A percentile compares a stretch with the other conserved stretches of the same genome.
Conservation (phyloP, 2,797 vertebrate genomes). For the Notamacropus eugenii region DNA sequence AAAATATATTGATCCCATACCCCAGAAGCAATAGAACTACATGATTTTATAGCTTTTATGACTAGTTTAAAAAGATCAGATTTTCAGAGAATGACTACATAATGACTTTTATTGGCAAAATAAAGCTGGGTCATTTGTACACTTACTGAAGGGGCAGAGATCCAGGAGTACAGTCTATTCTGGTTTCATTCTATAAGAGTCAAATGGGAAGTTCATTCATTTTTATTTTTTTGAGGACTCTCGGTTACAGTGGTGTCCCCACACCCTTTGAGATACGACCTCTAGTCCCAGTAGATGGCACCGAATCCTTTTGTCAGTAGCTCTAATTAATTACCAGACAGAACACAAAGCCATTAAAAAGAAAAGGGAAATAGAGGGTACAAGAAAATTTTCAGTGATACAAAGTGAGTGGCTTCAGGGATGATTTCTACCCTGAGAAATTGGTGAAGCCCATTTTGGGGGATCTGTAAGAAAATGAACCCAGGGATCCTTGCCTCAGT, state of each 20-base stretch:
- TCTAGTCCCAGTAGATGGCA: background rate
- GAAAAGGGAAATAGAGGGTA: background rate
- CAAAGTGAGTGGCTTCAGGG: background rate
- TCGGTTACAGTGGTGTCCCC: background rate
- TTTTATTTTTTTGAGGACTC: background rate
- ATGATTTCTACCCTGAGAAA: slow-evolving; percentile 21
- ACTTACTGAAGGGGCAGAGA: background rate
- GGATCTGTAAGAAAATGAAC: slow-evolving; percentile 18
- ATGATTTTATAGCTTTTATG: background rate
- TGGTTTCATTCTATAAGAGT: background rate
- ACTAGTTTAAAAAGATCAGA: background rate
- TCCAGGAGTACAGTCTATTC: background rate
- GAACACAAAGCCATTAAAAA: background rate
- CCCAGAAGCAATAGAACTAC: background rate
- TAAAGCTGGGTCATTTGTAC: background rate
- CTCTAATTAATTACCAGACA: background rate
- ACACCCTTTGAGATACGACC: background rate
- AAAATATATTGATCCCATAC: background rate
- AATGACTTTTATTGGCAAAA: background rate
- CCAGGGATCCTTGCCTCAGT: background rate
- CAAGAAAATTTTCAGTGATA: slow-evolving; percentile 14
- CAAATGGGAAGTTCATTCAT: background rate
- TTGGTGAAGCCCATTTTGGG: slow-evolving; percentile 11
- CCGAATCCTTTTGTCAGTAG: background rate
- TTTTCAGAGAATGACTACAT: background rate